phyloP scores from a whole-genome alignment of 2,113 vertebrate species.

The Salvelinus namaycush region DNA sequence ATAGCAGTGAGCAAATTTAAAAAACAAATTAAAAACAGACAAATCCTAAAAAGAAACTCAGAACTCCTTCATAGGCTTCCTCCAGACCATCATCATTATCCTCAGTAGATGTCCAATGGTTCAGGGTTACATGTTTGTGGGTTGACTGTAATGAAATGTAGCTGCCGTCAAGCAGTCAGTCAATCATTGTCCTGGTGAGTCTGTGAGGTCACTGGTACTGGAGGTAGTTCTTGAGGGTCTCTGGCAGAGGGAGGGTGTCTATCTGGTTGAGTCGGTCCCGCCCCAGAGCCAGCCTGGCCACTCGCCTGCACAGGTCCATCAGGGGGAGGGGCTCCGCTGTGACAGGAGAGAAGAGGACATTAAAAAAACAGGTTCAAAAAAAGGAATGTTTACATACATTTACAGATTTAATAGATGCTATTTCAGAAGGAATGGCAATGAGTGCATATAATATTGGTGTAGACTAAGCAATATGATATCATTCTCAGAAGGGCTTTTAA shows the following conservation, averaged over 20 bases:
- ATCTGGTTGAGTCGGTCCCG: conserved; percentile 91
- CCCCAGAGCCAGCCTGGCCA: conserved; percentile 89
- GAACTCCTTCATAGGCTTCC: conserved; percentile 4
- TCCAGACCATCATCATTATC: conserved; percentile 12
- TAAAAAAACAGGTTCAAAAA: no score
- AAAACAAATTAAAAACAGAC: conserved; percentile 8
- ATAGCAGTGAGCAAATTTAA: conserved; percentile 15
- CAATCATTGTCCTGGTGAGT: background rate
- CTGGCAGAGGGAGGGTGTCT: conserved; percentile 89
- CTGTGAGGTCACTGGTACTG: conserved; percentile 88
- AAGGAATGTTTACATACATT: background rate
- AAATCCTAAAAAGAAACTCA: conserved; percentile 12
- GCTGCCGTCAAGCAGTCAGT: background rate
- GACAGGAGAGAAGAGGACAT: conserved; percentile 8
- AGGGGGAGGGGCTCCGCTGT: conserved; percentile 93
- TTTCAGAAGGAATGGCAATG: no score
- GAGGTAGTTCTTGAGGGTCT: conserved; percentile 96
- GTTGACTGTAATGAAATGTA: conserved; percentile 4
- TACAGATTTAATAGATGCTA: no score
- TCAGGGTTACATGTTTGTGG: background rate
- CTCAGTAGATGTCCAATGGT: conserved; percentile 22
- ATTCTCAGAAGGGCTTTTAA: background rate
- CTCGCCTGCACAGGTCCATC: conserved; percentile 94
- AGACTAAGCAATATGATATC: no score
- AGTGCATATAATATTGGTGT: no score